Percentiles rank a stretch among this genome's conserved stretches.
phyloP scores from a whole-genome alignment of 2,888 invertebrate species.

The Parthenolecanium corni region DNA sequence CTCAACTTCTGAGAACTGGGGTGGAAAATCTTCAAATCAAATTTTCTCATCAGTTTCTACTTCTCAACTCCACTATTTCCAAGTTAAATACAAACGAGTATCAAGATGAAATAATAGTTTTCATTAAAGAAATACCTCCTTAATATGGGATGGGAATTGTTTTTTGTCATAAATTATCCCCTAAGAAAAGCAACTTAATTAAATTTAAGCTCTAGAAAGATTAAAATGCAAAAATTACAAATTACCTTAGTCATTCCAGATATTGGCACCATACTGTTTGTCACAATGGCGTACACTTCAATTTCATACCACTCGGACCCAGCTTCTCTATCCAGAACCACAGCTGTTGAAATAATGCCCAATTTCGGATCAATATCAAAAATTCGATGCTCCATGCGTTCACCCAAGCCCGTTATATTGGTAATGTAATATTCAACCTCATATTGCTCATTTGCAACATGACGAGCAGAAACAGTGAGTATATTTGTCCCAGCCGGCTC shows the following conservation, averaged over 20 bases:
- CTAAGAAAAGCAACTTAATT: too few relatives aligned
- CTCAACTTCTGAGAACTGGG: too few relatives aligned
- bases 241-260: constrained; percentile 76
- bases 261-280: constrained; percentile 53
- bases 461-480: constrained; percentile 61
- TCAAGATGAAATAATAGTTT: too few relatives aligned
- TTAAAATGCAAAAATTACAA: too few relatives aligned
- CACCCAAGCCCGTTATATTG: constrained; percentile 46
- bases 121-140: too few relatives aligned
- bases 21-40: too few relatives aligned
- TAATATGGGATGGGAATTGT: too few relatives aligned
- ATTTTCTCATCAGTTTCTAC: too few relatives aligned
- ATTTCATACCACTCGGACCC: constrained; percentile 72
- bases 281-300: constrained; percentile 71
- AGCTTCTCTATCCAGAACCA: constrained; percentile 68
- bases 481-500: constrained; percentile 77
- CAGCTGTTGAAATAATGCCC: constrained; percentile 77
- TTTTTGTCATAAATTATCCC: too few relatives aligned
- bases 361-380: constrained; percentile 83
- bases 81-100: too few relatives aligned
- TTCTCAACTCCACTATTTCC: too few relatives aligned
- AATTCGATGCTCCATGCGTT: constrained; percentile 69
- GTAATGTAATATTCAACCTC: constrained; percentile 76
- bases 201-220: too few relatives aligned
- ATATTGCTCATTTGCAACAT: constrained; percentile 36